Evolutionary conservation across 1,140 invertebrate species (phyloP).

Genomic region (Bicyclus anynana): DNA sequence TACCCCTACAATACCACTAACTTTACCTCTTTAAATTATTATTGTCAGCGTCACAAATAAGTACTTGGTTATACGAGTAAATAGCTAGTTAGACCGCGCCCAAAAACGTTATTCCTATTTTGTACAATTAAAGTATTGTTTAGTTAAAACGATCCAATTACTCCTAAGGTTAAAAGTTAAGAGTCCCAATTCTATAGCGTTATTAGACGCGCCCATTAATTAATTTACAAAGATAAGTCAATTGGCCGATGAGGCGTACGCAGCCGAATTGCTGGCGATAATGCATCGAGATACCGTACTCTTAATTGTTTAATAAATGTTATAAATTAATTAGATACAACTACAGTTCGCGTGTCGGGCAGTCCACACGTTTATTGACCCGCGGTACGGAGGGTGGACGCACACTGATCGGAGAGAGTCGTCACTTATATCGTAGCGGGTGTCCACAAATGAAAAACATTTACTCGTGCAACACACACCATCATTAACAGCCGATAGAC

Average conservation of each 20-base stretch:
- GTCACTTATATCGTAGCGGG: no score
- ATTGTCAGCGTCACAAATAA: no score
- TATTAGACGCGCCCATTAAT: constrained; percentile 60
- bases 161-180: constrained; percentile 18
- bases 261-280: constrained; percentile 57
- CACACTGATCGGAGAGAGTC: constrained; percentile 7
- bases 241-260: constrained; percentile 49
- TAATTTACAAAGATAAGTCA: constrained; percentile 70
- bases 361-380: constrained; percentile 50
- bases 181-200: constrained; percentile 54
- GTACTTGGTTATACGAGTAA: no score
- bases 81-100: no score
- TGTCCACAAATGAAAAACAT: no score
- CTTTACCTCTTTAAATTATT: no score
- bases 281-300: constrained; percentile 68
- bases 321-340: constrained; percentile 76
- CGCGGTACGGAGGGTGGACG: constrained; percentile 7
- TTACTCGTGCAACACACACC: no score
- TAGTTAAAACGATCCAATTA: background rate
- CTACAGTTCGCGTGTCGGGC: constrained; percentile 62
- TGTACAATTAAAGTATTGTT: background rate
- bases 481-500: no score
- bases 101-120: no score
- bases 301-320: constrained; percentile 76
- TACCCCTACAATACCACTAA: no score